Evolutionary conservation across 2,888 invertebrate species (phyloP).

Genomic region (Aphidius colemani): DNA sequence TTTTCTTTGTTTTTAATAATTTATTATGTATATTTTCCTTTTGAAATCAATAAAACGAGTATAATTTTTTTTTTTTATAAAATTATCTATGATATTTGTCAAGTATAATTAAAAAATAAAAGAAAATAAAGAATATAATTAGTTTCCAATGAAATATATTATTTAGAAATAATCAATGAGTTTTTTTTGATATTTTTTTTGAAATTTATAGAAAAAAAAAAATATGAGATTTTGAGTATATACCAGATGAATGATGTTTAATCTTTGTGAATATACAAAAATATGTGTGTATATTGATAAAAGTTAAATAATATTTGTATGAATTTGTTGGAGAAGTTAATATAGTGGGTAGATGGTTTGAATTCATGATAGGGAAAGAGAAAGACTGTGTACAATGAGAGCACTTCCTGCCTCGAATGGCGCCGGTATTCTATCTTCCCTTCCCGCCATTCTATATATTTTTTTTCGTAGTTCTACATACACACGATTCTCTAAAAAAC

Average conservation of each 20-base stretch:
- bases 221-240: too few species aligned
- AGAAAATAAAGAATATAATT: background rate
- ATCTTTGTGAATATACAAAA: too few species aligned
- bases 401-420: slow-evolving; percentile 36
- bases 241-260: too few species aligned
- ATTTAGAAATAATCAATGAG: too few species aligned
- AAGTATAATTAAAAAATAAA: background rate
- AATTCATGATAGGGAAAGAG: slow-evolving; percentile 27
- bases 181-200: too few species aligned
- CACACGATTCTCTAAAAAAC: slow-evolving; percentile 1
- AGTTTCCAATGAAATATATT: too few species aligned
- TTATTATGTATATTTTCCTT: too few species aligned
- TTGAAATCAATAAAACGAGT: too few species aligned
- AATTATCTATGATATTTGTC: too few species aligned
- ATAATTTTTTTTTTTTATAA: too few species aligned
- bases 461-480: slow-evolving; percentile 20
- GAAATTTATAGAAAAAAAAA: too few species aligned
- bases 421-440: slow-evolving; percentile 30
- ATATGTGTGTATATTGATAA: slow-evolving; percentile 20
- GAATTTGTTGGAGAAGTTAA: slow-evolving; percentile 12
- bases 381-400: slow-evolving; percentile 33
- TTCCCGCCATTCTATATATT: slow-evolving; percentile 7
- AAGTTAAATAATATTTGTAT: slow-evolving; percentile 6
- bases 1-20: too few species aligned
- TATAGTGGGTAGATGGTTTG: slow-evolving; percentile 23